phyloP scores from a whole-genome alignment of 2,797 vertebrate species.

The Alectoris magna region DNA sequence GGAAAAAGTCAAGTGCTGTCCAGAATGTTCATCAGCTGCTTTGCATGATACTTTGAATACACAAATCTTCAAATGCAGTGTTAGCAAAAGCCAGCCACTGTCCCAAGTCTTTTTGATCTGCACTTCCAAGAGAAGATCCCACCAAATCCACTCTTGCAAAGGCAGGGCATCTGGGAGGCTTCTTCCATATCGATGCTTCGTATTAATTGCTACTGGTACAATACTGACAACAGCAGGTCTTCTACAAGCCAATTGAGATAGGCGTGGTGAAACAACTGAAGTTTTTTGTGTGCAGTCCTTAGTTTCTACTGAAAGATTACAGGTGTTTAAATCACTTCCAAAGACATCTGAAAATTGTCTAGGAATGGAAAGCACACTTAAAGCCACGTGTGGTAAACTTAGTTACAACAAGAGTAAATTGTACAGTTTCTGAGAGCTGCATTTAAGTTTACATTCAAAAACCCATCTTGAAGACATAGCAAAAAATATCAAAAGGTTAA shows the following conservation, averaged over 20 bases:
- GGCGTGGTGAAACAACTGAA: neutral
- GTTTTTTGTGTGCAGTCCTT: neutral
- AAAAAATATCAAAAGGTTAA: neutral
- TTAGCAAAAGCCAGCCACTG: neutral
- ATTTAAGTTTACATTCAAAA: neutral
- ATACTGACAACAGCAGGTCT: neutral
- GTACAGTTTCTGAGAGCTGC: neutral
- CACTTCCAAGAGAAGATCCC: neutral
- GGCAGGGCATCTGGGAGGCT: neutral
- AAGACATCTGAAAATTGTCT: neutral
- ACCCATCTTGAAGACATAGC: neutral
- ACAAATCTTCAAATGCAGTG: neutral
- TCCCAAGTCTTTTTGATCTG: neutral
- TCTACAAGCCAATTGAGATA: neutral
- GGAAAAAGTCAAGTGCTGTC: constrained; percentile 2
- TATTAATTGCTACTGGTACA: accelerated
- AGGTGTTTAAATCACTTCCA: neutral
- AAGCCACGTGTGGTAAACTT: neutral
- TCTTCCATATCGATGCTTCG: neutral
- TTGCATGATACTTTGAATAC: constrained; percentile 45
- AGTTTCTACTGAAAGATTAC: neutral
- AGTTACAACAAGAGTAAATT: neutral
- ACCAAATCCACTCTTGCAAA: neutral
- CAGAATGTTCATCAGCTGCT: constrained; percentile 41
- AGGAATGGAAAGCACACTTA: neutral